These are phyloP conservation scores for Radopholus similis DNA, from an alignment of 1,140 invertebrate genomes.

Conservation along the genomic window DNA sequence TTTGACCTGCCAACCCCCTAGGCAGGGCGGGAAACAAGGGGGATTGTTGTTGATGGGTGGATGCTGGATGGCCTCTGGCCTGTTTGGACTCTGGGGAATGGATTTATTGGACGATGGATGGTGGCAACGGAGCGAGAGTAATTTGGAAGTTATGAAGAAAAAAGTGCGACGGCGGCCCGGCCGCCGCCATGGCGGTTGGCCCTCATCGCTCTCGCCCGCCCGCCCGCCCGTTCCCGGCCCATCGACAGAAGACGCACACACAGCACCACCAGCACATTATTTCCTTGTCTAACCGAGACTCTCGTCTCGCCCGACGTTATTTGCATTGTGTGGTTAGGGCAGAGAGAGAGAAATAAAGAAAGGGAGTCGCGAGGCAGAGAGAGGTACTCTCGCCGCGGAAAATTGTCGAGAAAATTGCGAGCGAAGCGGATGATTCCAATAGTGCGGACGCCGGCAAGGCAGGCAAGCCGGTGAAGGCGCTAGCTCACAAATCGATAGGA, in stretches of 20 bases:
- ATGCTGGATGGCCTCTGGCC: too few relatives aligned
- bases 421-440: too few relatives aligned
- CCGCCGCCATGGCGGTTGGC: neutral
- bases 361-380: neutral
- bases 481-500: neutral
- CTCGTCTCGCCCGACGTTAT: too few relatives aligned
- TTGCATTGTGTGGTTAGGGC: too few relatives aligned
- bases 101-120: slow-evolving; percentile 1
- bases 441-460: neutral
- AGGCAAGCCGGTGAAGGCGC: neutral
- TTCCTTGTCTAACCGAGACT: too few relatives aligned
- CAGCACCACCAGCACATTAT: too few relatives aligned
- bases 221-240: neutral
- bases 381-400: neutral
- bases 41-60: too few relatives aligned
- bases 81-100: neutral
- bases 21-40: neutral
- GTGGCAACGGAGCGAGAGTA: neutral
- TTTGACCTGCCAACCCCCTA: neutral
- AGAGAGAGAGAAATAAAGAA: neutral
- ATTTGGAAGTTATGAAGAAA: neutral
- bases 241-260: too few relatives aligned
- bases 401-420: slow-evolving; percentile 2
- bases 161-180: neutral
- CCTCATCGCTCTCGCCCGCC: neutral